Percentiles rank a stretch among this genome's conserved stretches.
Evolutionary conservation across 2,797 vertebrate genomes (phyloP).

Genomic region (Nasua narica): DNA sequence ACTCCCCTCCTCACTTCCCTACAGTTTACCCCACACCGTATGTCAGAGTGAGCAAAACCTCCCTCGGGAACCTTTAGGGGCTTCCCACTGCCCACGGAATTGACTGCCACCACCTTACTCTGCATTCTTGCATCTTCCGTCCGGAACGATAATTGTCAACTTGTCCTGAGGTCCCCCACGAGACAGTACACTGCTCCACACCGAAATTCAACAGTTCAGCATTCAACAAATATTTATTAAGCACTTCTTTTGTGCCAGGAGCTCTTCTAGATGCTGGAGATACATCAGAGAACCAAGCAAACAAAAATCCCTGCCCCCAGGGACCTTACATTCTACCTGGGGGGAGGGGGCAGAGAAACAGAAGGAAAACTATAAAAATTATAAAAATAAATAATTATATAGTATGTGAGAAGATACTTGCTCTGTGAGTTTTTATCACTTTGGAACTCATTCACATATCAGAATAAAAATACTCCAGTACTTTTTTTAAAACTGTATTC

Average conservation of each 20-base stretch:
- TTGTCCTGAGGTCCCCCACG: not conserved
- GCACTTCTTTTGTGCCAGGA: not conserved
- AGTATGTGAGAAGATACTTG: not conserved
- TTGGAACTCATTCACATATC: not conserved
- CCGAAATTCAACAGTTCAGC: not conserved
- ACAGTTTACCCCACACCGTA: not conserved
- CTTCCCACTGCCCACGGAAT: not conserved
- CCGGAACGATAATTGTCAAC: not conserved
- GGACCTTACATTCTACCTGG: not conserved
- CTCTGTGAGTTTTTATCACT: slow-evolving; percentile 10
- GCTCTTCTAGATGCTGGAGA: not conserved
- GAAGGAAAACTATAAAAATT: not conserved
- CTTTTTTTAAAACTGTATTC: not conserved
- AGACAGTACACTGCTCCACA: not conserved
- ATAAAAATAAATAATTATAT: slow-evolving; percentile 54
- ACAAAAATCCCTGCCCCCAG: not conserved
- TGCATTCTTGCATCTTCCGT: not conserved
- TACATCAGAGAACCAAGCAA: not conserved
- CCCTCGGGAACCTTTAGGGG: not conserved
- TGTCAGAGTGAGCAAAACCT: not conserved
- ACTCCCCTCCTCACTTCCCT: not conserved
- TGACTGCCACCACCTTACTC: not conserved
- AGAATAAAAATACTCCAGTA: slow-evolving; percentile 15
- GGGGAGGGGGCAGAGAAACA: not conserved
- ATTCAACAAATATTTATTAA: slow-evolving; percentile 33